Conservation (phyloP, 2,888 invertebrate species). For the Mimachlamys varia region DNA sequence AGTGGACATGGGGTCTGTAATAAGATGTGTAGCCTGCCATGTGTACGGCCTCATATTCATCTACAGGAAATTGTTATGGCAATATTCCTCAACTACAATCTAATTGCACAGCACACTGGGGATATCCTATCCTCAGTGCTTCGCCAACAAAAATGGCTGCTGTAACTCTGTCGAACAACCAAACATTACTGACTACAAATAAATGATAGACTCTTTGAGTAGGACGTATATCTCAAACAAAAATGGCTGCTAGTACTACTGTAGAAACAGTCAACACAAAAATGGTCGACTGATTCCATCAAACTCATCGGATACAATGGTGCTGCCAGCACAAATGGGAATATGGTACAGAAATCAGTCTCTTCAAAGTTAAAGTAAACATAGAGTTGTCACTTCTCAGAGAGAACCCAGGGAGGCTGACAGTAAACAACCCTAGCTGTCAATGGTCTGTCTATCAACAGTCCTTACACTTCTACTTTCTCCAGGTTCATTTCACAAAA, state of each 20-base stretch:
- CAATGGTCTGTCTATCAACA: no score
- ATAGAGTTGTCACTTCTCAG: no score
- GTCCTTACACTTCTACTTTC: no score
- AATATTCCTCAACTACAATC: conserved; percentile 39
- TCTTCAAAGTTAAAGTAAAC: no score
- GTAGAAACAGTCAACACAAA: not conserved
- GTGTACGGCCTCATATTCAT: conserved; percentile 31
- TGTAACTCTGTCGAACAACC: not conserved
- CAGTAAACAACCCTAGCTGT: no score
- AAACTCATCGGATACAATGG: not conserved
- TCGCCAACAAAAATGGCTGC: conserved; percentile 28
- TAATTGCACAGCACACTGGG: conserved; percentile 34
- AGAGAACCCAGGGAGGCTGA: no score
- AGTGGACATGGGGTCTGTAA: conserved; percentile 21
- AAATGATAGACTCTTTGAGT: not conserved
- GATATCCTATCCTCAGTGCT: not conserved
- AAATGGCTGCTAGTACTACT: not conserved
- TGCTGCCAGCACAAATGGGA: not conserved
- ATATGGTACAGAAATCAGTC: not conserved
- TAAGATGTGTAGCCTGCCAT: conserved; percentile 32
- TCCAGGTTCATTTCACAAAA: no score
- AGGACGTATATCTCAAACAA: not conserved
- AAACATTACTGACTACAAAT: not conserved
- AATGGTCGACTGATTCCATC: not conserved
- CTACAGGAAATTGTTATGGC: conserved; percentile 41